These are phyloP conservation scores for Hyles lineata DNA, from an alignment of 2,888 invertebrate species.

Conservation along the genomic window DNA sequence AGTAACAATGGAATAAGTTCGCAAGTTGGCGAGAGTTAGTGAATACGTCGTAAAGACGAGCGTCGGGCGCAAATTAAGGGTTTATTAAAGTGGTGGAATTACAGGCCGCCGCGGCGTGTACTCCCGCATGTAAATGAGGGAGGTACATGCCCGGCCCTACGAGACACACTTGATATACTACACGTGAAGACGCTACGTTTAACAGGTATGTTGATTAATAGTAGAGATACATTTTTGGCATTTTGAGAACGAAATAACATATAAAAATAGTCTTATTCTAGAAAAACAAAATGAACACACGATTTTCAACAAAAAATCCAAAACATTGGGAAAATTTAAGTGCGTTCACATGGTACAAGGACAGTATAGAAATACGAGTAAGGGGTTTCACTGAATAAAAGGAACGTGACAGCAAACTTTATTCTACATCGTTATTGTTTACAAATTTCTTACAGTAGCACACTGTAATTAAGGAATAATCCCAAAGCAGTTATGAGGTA, in stretches of 20 bases:
- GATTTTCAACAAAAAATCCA: no score
- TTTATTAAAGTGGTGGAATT: conserved; percentile 55
- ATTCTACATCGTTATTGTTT: no score
- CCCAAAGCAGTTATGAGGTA: no score
- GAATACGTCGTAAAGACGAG: conserved; percentile 36
- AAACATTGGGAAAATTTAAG: no score
- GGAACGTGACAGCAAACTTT: no score
- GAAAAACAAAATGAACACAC: no score
- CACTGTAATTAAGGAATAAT: no score
- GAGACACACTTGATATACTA: neutral
- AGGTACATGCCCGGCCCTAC: conserved; percentile 13
- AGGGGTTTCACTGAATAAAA: no score
- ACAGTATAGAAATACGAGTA: no score
- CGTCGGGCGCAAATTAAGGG: conserved; percentile 52
- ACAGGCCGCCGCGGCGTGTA: conserved; percentile 38
- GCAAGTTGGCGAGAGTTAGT: conserved; percentile 19
- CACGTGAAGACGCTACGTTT: neutral
- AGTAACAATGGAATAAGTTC: conserved; percentile 17
- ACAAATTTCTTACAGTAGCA: no score
- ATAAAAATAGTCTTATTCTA: neutral
- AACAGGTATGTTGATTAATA: no score
- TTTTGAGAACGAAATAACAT: neutral
- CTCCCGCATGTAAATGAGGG: conserved; percentile 26
- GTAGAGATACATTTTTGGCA: neutral
- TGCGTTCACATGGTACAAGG: no score